Conservation (phyloP, 1,140 invertebrate species). For the Eumeta japonica region DNA sequence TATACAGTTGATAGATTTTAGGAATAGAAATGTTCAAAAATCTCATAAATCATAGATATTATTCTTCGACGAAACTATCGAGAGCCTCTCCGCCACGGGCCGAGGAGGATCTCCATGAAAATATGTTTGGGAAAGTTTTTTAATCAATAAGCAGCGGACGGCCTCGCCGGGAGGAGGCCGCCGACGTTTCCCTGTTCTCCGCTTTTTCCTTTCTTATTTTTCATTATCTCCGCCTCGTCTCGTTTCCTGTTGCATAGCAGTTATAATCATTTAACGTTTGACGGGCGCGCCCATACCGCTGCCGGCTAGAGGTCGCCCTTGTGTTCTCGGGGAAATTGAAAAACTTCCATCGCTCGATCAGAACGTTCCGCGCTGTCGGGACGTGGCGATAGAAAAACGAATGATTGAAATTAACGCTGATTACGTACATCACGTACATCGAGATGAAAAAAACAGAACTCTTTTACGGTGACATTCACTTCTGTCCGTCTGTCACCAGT, state of each 20-base stretch:
- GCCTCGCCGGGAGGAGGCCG: constrained; percentile 17
- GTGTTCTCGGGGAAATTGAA: constrained; percentile 36
- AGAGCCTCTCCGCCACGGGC: too few relatives aligned
- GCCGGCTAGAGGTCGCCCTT: neutral
- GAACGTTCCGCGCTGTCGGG: neutral
- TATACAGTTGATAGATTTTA: too few relatives aligned
- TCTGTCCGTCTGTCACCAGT: too few relatives aligned
- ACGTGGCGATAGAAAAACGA: constrained; percentile 1
- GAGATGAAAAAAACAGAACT: too few relatives aligned
- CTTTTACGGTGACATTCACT: too few relatives aligned
- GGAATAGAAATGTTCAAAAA: too few relatives aligned
- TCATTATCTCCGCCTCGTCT: constrained; percentile 32
- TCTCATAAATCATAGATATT: too few relatives aligned
- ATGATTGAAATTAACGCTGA: constrained; percentile 3
- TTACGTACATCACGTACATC: too few relatives aligned
- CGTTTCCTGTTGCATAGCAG: constrained; percentile 30
- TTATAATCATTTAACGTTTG: constrained; percentile 47
- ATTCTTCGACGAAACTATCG: too few relatives aligned
- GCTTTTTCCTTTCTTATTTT: constrained; percentile 35
- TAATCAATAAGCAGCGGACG: constrained; percentile 46
- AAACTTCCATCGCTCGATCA: constrained; percentile 23
- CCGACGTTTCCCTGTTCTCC: constrained; percentile 12
- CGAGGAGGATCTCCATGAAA: constrained; percentile 9
- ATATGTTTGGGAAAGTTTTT: constrained; percentile 48
- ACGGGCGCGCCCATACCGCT: constrained; percentile 17